Conservation (phyloP, 2,113 vertebrate species). For the Choloepus hoffmanni region DNA sequence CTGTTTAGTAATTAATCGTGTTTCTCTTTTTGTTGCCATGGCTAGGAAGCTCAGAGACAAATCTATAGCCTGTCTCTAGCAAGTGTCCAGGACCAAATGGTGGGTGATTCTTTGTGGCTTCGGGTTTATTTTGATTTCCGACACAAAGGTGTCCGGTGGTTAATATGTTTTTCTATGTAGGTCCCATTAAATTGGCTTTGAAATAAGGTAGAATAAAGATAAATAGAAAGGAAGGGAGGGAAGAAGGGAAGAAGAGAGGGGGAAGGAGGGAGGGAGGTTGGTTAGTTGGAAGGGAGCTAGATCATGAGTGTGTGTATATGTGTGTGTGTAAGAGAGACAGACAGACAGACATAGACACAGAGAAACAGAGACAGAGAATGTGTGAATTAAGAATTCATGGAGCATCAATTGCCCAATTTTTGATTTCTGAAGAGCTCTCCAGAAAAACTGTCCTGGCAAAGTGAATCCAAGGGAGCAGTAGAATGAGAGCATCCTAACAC, state of each 20-base stretch:
- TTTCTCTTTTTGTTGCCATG: not conserved
- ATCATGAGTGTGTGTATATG: not conserved
- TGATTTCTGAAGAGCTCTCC: not conserved
- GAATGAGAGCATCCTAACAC: not conserved
- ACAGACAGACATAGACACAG: not conserved
- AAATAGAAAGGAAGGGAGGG: not conserved
- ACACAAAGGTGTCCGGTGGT: not conserved
- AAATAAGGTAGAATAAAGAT: constrained; percentile 34
- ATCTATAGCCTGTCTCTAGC: not conserved
- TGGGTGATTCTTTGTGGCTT: not conserved
- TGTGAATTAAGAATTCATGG: not conserved
- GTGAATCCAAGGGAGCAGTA: not conserved
- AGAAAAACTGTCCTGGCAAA: not conserved
- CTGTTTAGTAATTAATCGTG: not conserved
- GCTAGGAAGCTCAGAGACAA: not conserved
- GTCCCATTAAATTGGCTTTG: not conserved
- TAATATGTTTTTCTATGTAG: not conserved
- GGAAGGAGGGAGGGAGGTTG: too few relatives aligned
- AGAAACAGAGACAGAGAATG: not conserved
- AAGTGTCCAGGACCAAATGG: not conserved
- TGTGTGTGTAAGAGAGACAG: not conserved
- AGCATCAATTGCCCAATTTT: not conserved
- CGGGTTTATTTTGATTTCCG: not conserved
- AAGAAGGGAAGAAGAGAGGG: not conserved
- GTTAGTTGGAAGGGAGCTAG: not conserved